Evolutionary conservation across 2,888 invertebrate species (phyloP), one percentile per base, ranked within the genome.

Genomic region (Eupelmus urozonus): DNA sequence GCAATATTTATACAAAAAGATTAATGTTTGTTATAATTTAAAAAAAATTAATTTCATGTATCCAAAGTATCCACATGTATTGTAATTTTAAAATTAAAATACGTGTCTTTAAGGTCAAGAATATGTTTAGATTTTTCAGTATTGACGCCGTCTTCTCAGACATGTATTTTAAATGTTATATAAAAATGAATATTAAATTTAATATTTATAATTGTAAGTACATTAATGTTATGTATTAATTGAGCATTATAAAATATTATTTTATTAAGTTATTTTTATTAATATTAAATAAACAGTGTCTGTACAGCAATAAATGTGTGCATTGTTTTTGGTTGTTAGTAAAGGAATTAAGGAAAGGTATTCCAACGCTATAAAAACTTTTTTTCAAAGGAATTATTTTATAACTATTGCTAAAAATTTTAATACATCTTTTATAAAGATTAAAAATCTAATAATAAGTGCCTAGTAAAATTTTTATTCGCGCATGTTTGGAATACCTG

Each of bases 51-150:
- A 51, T 62, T 51, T 62, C 20, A 51, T 57, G n/a, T 57, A 66
- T 66, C 66, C 66, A 74, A 75, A 75, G 60, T 67, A 66, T 75
- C 59, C 66, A 60, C 11, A 18, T 59, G 25, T 34, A 69, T 18
- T 55, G 25, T 55, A 11, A 49, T 13, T n/a, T 34, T 20, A 27
- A 74, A 65, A 73, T 34, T 20, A 27, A 74, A 65, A 73, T 73
- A 57, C 59, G 25, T 66, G 49, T 66, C 74, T 59, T 66, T n/a
- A 34, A 18, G 20, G 11, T 42, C 1, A 7, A 57, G 49, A 13
- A 34, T 57, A 57, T 34, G 34, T 34, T 23, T n/a, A 18, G 1
- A 29, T 34, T 51, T 20, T 23, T 2, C 13, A 25, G 18, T 27
- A 7, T 9, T 59, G 1, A 2, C n/a, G n/a, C n/a, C n/a, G n/a